Percentiles rank a stretch among this genome's conserved stretches.
Evolutionary conservation across 1,140 invertebrate genomes (phyloP).

Genomic region (Anastrepha ludens): DNA sequence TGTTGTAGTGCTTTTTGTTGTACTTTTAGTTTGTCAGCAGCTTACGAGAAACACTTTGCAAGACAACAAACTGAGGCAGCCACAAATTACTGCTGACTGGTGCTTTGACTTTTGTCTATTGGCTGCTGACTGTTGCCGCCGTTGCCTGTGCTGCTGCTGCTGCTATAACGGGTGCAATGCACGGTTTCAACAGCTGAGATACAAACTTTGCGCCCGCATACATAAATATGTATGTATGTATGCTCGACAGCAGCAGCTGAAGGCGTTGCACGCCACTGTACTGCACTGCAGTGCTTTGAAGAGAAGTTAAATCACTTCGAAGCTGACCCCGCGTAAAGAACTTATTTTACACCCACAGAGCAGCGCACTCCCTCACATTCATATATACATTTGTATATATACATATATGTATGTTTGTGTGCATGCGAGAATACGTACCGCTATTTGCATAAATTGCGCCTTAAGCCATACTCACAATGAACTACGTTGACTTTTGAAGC

Average conservation of each 20-base stretch:
- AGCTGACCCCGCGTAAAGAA: slow-evolving; percentile 11
- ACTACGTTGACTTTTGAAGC: slow-evolving; percentile 7
- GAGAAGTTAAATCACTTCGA: slow-evolving; percentile 8
- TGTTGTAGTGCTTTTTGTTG: background rate
- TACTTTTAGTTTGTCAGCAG: background rate
- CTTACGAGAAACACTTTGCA: slow-evolving; percentile 36
- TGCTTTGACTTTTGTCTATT: background rate
- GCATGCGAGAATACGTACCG: background rate
- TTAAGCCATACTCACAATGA: slow-evolving; percentile 20
- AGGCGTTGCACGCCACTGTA: slow-evolving; percentile 47
- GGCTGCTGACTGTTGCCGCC: background rate
- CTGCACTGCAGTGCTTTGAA: too few species aligned
- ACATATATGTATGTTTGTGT: background rate
- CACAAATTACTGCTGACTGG: background rate
- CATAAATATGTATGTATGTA: too few species aligned
- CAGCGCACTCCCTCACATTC: background rate
- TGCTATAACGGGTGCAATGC: slow-evolving; percentile 7
- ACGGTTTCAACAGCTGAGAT: slow-evolving; percentile 3
- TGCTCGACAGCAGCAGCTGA: background rate
- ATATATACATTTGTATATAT: background rate
- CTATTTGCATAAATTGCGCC: slow-evolving; percentile 36
- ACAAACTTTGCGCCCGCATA: background rate
- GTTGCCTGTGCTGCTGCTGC: background rate
- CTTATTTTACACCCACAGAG: slow-evolving; percentile 35
- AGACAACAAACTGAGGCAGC: background rate